phyloP scores from a whole-genome alignment of 2,797 vertebrate species.

The Diglossa cyanea region DNA sequence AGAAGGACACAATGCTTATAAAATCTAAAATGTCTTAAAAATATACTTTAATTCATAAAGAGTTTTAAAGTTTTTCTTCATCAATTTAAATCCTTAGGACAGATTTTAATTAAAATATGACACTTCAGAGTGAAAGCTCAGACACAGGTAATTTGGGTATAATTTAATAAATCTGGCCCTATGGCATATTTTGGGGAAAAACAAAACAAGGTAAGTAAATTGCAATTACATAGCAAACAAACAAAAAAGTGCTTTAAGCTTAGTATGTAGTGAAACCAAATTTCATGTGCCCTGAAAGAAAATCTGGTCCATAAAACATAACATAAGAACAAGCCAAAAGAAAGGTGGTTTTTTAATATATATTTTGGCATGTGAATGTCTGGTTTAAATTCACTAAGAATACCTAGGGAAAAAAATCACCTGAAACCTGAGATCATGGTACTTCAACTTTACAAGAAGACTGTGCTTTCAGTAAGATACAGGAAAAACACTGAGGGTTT shows the following conservation, averaged over 20 bases:
- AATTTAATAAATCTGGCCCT: neutral
- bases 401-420: neutral
- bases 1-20: neutral
- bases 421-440: neutral
- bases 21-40: neutral
- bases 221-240: neutral
- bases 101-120: neutral
- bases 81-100: neutral
- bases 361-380: neutral
- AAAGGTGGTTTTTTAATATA: too few relatives aligned
- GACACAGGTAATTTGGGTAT: neutral
- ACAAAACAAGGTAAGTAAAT: rapidly evolving
- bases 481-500: neutral
- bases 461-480: neutral
- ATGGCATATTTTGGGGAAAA: neutral
- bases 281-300: neutral
- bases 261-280: neutral
- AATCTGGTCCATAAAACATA: neutral
- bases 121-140: neutral
- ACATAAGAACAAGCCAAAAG: neutral
- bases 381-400: neutral
- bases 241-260: neutral
- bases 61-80: neutral
- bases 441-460: neutral
- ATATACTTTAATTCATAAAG: neutral